Percentiles rank a stretch among this genome's conserved stretches.
phyloP scores from a whole-genome alignment of 2,113 vertebrate species.

The Lampris incognitus region DNA sequence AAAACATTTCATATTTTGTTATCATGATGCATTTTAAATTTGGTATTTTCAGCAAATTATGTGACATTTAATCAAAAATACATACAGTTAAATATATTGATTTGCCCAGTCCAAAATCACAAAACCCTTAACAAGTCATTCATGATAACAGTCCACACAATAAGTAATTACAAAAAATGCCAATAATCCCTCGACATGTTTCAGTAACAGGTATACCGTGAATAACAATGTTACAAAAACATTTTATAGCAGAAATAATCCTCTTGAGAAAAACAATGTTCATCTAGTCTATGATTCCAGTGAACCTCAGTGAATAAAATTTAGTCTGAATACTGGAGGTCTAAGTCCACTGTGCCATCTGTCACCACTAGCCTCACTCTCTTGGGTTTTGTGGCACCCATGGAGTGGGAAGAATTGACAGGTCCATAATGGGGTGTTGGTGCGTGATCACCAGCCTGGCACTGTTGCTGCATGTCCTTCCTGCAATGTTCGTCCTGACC shows the following conservation, averaged over 20 bases:
- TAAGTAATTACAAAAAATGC: slow-evolving; percentile 54
- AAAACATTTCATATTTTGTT: slow-evolving; percentile 52
- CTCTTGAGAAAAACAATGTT: slow-evolving; percentile 6
- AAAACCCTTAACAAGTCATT: slow-evolving; percentile 61
- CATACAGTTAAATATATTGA: slow-evolving; percentile 52
- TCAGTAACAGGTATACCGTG: slow-evolving; percentile 44
- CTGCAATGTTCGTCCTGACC: slow-evolving; percentile 69
- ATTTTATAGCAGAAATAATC: slow-evolving; percentile 26
- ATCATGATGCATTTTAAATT: slow-evolving; percentile 43
- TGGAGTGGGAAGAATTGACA: slow-evolving; percentile 74
- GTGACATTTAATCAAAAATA: slow-evolving; percentile 37
- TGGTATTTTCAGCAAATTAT: slow-evolving; percentile 54
- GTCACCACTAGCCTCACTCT: slow-evolving; percentile 84
- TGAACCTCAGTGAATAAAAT: slow-evolving; percentile 1
- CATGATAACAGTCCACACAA: slow-evolving; percentile 49
- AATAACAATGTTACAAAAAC: slow-evolving; percentile 61
- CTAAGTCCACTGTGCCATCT: slow-evolving; percentile 82
- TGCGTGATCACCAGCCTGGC: slow-evolving; percentile 70
- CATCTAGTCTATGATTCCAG: slow-evolving; percentile 12
- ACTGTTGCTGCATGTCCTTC: slow-evolving; percentile 77
- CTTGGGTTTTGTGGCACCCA: slow-evolving; percentile 80
- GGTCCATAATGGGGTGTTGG: slow-evolving; percentile 70
- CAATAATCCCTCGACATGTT: slow-evolving; percentile 33
- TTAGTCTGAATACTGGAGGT: slow-evolving; percentile 84
- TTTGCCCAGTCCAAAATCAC: slow-evolving; percentile 24